A percentile compares a stretch with the other conserved stretches of the same genome.
phyloP scores from a whole-genome alignment of 2,797 vertebrate species.

The Poeciliopsis gracilis region DNA sequence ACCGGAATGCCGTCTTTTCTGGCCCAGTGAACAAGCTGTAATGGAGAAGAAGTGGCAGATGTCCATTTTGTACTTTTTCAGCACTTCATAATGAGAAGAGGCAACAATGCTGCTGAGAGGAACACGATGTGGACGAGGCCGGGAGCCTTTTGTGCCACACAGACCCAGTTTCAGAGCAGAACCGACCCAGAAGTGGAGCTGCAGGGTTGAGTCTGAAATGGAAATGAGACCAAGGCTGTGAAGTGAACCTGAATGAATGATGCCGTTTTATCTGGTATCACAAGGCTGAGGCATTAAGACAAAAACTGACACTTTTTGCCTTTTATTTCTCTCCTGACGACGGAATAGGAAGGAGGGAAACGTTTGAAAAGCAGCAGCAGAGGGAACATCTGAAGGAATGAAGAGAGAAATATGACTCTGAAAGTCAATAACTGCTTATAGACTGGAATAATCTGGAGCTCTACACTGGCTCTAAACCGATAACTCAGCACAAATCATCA shows the following conservation, averaged over 20 bases:
- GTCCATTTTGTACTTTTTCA: constrained; percentile 2
- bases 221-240: background rate
- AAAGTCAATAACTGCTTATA: background rate
- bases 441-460: background rate
- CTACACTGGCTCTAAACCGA: no score
- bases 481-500: background rate
- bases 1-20: constrained; percentile 2
- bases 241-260: background rate
- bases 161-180: background rate
- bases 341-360: background rate
- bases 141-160: background rate
- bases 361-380: background rate
- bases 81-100: background rate
- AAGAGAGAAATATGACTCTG: background rate
- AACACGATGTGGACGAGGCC: background rate
- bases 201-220: background rate
- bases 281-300: background rate
- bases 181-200: background rate
- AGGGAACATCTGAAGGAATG: background rate
- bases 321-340: background rate
- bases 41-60: constrained; percentile 6
- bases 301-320: background rate
- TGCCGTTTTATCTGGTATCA: background rate
- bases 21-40: background rate
- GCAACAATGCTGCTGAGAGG: background rate